phyloP scores from a whole-genome alignment of 1,140 invertebrate species.

The Elysia chlorotica region DNA sequence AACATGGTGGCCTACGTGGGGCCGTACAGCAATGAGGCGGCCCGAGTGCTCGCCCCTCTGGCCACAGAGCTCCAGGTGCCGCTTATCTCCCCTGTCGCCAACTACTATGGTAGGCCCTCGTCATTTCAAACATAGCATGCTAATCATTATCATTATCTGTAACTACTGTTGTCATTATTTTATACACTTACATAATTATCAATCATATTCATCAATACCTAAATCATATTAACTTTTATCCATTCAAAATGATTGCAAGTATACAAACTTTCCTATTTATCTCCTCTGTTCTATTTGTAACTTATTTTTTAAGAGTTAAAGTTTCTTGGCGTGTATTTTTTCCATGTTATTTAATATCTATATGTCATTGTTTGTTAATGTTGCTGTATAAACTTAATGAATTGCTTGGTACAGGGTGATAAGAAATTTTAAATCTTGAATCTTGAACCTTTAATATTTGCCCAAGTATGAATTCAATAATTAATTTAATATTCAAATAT shows the following conservation, averaged over 20 bases:
- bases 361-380: too few species aligned
- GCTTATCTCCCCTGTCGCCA: conserved; percentile 77
- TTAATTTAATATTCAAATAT: too few species aligned
- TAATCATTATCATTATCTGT: neutral
- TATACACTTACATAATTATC: neutral
- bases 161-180: neutral
- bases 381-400: too few species aligned
- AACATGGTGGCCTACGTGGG: conserved; percentile 33
- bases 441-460: too few species aligned
- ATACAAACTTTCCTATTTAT: too few species aligned
- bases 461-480: too few species aligned
- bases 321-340: too few species aligned
- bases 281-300: too few species aligned
- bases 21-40: conserved; percentile 45
- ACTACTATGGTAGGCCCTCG: conserved; percentile 59
- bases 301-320: too few species aligned
- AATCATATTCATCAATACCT: neutral
- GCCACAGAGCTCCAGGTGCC: conserved; percentile 47
- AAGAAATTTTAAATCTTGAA: too few species aligned
- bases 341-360: too few species aligned
- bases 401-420: too few species aligned
- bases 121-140: neutral
- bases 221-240: neutral
- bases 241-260: neutral
- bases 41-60: conserved; percentile 42